Base-by-base conservation (phyloP, 2,113 vertebrate genomes). In the Oncorhynchus clarkii region DNA sequence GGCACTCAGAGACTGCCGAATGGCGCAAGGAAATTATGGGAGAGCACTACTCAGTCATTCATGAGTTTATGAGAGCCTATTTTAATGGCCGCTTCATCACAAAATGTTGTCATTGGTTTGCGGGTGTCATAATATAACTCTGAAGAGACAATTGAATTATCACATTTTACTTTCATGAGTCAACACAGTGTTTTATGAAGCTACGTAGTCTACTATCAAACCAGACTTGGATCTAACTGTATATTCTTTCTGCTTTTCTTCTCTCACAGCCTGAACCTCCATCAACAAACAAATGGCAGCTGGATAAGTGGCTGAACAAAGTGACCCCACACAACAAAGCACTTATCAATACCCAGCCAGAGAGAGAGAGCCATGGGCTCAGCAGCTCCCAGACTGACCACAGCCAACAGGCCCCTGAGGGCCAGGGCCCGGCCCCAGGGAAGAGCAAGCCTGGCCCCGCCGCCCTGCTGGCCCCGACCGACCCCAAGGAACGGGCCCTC, bases 291-390 rank as follows among this genome's bases (percentile, higher is more conserved):
- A 98, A 97, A 83, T 98, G 97, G 97, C 97, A 98, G 87, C 83
- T 98, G 87, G 96, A 97, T 89, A 97, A 97, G 88, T 98, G 97
- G 97, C 89, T 98, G 74, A 98, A 98, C 89, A 99, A 99, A 85
- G 97, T 99, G 82, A 97, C 96, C 78, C 94, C 96, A 39, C 97
- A 98, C 85, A 97, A 95, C 86, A 99, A 98, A 89, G 93, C 96
- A 9, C 94, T 96, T 85, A 95, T 96, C 74, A 95, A 90, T 87
- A 93, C 89, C 78, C 96, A 97, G 85, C 94, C 94, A 82, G 96
- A 98, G 71, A 93, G 91, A 82, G 96, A 98, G 71, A 93, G 91
- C 22, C 95, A 95, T 86, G 90, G 85, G 93, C 51, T 71, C 78
- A 91, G 86, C 73, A 77, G 80, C 85, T 81, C 65, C 72, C 88